These are phyloP conservation scores for Neostethus bicornis DNA, from an alignment of 2,797 vertebrate genomes.

Conservation along the genomic window DNA sequence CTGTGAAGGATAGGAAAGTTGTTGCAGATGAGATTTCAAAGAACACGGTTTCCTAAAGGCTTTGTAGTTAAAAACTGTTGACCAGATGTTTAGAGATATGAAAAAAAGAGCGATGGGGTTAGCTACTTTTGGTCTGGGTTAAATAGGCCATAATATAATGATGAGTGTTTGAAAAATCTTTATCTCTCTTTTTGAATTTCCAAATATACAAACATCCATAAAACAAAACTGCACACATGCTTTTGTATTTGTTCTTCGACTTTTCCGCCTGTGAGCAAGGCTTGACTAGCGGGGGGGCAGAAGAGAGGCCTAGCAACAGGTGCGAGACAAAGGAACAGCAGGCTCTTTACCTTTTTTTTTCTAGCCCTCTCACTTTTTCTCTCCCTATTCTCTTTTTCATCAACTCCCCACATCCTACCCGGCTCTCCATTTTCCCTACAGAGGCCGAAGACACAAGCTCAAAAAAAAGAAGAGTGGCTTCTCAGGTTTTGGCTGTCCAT, in stretches of 20 bases:
- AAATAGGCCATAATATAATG: not conserved
- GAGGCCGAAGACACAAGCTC: slow-evolving; percentile 41
- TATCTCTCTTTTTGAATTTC: not conserved
- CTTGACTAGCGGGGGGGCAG: slow-evolving; percentile 45
- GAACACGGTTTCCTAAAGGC: slow-evolving; percentile 1
- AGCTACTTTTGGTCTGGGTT: not conserved
- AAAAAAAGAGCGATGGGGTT: not conserved
- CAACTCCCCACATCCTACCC: slow-evolving; percentile 31
- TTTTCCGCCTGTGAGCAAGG: slow-evolving; percentile 39
- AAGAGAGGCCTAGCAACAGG: slow-evolving; percentile 77
- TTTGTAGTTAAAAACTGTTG: slow-evolving; percentile 37
- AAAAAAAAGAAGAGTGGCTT: slow-evolving; percentile 50
- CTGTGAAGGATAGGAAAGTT: slow-evolving; percentile 42
- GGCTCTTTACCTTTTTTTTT: slow-evolving; percentile 71
- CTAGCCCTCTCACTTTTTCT: slow-evolving; percentile 37
- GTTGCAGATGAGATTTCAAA: slow-evolving; percentile 53
- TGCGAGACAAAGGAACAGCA: slow-evolving; percentile 76
- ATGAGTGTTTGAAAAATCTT: not conserved
- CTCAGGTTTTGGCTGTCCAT: slow-evolving; percentile 66
- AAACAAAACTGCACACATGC: slow-evolving; percentile 12
- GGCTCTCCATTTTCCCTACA: slow-evolving; percentile 30
- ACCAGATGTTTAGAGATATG: slow-evolving; percentile 57
- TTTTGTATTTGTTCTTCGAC: slow-evolving; percentile 51
- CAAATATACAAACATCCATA: not conserved
- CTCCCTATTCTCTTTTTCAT: slow-evolving; percentile 21